Conservation (phyloP, 2,113 vertebrate genomes). For the Dendropsophus ebraccatus region DNA sequence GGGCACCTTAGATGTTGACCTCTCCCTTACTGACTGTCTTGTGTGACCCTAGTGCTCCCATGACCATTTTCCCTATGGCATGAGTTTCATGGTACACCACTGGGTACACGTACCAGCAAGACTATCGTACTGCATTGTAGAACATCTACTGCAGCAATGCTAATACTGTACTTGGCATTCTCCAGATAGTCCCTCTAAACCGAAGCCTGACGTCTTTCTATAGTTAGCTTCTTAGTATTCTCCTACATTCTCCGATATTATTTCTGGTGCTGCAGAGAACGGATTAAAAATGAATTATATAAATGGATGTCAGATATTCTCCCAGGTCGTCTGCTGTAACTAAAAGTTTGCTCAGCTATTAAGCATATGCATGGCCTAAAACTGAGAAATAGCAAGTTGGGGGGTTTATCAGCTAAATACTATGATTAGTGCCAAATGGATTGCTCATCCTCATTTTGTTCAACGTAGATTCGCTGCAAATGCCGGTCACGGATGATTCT, state of each 20-base stretch:
- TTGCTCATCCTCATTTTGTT: background rate
- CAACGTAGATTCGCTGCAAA: conserved; percentile 19
- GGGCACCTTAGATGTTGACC: no score
- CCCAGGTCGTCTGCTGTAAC: background rate
- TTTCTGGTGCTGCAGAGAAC: background rate
- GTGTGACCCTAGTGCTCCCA: no score
- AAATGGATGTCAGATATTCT: background rate
- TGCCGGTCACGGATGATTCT: conserved; percentile 10
- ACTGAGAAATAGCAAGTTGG: conserved; percentile 23
- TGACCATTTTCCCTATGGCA: no score
- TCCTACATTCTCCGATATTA: background rate
- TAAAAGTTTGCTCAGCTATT: conserved; percentile 30
- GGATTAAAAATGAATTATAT: conserved; percentile 25
- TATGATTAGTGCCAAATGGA: conserved; percentile 46
- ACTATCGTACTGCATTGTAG: background rate
- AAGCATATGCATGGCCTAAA: conserved; percentile 34
- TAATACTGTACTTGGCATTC: background rate
- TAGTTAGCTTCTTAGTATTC: background rate
- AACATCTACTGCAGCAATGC: background rate
- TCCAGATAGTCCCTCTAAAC: background rate
- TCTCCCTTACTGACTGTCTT: no score
- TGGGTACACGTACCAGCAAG: no score
- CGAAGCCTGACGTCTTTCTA: background rate
- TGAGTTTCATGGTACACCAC: background rate
- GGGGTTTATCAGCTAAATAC: conserved; percentile 48